These are phyloP conservation scores for Drosophila lowei DNA, from an alignment of 1,140 invertebrate species.

Conservation along the genomic window DNA sequence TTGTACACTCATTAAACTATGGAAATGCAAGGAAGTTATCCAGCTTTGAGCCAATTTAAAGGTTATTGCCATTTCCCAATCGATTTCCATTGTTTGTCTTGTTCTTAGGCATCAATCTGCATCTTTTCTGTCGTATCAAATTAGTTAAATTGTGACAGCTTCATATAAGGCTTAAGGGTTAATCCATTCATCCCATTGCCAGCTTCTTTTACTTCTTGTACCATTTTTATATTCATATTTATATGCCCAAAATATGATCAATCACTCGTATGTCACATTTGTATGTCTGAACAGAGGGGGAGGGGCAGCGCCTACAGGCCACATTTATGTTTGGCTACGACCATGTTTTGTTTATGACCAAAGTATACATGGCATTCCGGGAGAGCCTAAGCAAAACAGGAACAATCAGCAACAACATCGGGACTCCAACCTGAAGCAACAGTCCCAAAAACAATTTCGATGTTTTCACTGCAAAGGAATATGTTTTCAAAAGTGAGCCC, in stretches of 20 bases:
- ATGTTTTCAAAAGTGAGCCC: neutral
- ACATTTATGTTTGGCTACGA: conserved; percentile 17
- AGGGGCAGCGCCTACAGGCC: neutral
- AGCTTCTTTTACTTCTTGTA: no score
- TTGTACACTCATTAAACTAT: neutral
- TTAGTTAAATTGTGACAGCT: no score
- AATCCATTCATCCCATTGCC: no score
- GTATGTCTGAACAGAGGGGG: neutral
- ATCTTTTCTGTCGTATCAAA: no score
- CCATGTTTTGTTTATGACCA: conserved; percentile 22
- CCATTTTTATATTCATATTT: no score
- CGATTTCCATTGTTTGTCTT: no score
- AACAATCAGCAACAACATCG: neutral
- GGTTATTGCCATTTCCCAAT: no score
- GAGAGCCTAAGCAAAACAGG: neutral
- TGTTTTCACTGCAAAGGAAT: conserved; percentile 18
- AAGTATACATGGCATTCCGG: conserved; percentile 1
- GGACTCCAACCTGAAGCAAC: no score
- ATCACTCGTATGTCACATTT: conserved; percentile 39
- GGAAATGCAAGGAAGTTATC: neutral
- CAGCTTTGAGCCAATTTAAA: no score
- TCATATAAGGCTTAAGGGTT: no score
- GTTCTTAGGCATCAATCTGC: no score
- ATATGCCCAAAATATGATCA: conserved; percentile 22
- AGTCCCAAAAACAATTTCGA: conserved; percentile 5